Evolutionary conservation across 2,888 invertebrate genomes (phyloP).

Genomic region (Reticulitermes lucifugus): DNA sequence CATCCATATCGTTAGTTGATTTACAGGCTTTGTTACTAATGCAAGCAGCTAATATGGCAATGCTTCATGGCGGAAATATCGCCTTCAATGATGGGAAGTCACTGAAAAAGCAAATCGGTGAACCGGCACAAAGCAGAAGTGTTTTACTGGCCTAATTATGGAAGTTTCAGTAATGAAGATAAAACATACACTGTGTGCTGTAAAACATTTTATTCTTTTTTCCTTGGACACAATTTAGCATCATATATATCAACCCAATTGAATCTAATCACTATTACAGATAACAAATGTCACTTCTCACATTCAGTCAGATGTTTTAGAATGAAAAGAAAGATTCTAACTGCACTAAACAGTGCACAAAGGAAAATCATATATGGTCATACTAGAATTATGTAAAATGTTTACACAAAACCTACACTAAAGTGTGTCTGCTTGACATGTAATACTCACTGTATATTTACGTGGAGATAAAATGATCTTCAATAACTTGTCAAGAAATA

Average conservation of each 20-base stretch:
- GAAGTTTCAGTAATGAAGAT: constrained; percentile 24
- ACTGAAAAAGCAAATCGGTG: constrained; percentile 11
- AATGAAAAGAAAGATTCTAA: not conserved
- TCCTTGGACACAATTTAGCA: not conserved
- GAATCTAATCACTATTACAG: constrained; percentile 9
- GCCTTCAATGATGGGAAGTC: constrained; percentile 6
- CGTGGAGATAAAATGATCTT: not conserved
- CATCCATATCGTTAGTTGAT: constrained; percentile 17
- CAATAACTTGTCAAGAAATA: not conserved
- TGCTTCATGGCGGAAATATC: constrained; percentile 19
- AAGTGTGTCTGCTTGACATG: not conserved
- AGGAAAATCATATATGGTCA: not conserved
- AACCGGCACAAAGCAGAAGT: constrained; percentile 23
- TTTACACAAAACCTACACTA: not conserved
- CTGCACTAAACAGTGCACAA: not conserved
- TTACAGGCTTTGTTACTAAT: constrained; percentile 26
- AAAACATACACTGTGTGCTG: constrained; percentile 12
- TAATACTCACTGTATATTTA: not conserved
- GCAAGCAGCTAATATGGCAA: constrained; percentile 29
- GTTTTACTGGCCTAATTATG: constrained; percentile 2
- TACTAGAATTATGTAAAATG: not conserved
- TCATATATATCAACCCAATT: not conserved
- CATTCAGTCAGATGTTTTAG: not conserved
- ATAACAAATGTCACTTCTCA: constrained; percentile 11
- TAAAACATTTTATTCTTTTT: constrained; percentile 25